A percentile compares a stretch with the other conserved stretches of the same genome.
Evolutionary conservation across 2,797 vertebrate species (phyloP).

Genomic region (Leucoraja ocellata): DNA sequence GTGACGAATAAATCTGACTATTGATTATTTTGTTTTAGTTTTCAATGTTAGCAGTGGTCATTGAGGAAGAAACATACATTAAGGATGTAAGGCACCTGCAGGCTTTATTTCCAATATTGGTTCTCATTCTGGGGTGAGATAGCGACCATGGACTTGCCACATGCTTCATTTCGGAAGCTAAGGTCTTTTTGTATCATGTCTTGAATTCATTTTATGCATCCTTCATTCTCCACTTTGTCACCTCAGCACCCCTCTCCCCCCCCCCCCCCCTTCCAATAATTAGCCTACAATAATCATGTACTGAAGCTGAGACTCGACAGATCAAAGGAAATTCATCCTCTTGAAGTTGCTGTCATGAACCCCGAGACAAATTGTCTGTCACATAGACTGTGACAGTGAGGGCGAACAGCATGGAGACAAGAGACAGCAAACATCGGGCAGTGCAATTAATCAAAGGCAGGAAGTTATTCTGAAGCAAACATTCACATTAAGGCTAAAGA

Average conservation of each 20-base stretch:
- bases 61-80: not conserved
- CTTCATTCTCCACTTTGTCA: not conserved
- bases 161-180: not conserved
- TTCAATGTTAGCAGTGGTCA: not conserved
- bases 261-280: not conserved
- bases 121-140: not conserved
- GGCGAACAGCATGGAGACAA: conserved; percentile 8
- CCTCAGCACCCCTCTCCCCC: too few species aligned
- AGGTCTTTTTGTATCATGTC: not conserved
- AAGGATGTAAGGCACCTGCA: not conserved
- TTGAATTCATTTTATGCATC: not conserved
- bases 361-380: not conserved
- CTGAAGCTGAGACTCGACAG: not conserved
- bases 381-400: not conserved
- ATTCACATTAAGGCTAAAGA: not conserved
- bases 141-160: not conserved
- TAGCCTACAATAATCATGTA: not conserved
- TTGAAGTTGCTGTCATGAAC: conserved; percentile 14
- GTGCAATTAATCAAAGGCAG: not conserved
- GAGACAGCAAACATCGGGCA: not conserved
- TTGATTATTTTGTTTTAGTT: too few species aligned
- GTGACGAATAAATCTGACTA: too few species aligned
- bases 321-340: not conserved
- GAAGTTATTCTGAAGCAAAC: not conserved
- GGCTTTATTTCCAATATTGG: not conserved